Evolutionary conservation across 1,140 invertebrate genomes (phyloP), one percentile per base, ranked within the genome.

Genomic region (Pogonus chalceus): DNA sequence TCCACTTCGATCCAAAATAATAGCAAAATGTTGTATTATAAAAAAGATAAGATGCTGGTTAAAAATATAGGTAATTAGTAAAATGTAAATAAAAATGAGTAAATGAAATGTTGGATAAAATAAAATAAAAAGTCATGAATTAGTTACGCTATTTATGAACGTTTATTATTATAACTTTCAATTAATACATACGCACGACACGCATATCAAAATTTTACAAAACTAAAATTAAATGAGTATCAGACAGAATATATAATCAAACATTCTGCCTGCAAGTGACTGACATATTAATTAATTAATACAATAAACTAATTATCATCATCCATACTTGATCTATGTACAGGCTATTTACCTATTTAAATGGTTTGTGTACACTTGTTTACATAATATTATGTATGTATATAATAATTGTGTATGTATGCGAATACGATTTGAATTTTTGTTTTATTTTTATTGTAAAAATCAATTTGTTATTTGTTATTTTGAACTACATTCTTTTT

Each of bases 191-290:
- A 43, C 37, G 37, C 37, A 43, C 37, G 18, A 18, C 37, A 43
- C 37, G 37, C 37, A 43, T 43, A 43, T 43, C 37, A 43, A 43
- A 43, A 43, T 43, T 43, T 43, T 43, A 43, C 37, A 43, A 43
- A 43, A 43, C 37, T 43, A 43, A 43, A 18, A 43, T 43, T 43
- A 12, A 43, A 43, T 12, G 4, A 12, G 18, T 4, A 18, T 18
- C 9, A 12, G 37, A 12, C 18, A 12, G 9, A 43, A 9, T 43
- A 12, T 43, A 43, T 16, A 43, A 9, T 10, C 9, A 43, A 43
- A 12, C 37, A 43, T 18, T 43, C 37, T 18, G 18, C 7, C 37
- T 43, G 37, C 18, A 18, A 18, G 18, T 4, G 9, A 43, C 18
- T 43, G 37, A 16, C 37, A 16, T 43, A 12, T 10, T 43, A 43